phyloP scores from a whole-genome alignment of 2,888 invertebrate genomes.

The Venustoraphidia nigricollis region DNA sequence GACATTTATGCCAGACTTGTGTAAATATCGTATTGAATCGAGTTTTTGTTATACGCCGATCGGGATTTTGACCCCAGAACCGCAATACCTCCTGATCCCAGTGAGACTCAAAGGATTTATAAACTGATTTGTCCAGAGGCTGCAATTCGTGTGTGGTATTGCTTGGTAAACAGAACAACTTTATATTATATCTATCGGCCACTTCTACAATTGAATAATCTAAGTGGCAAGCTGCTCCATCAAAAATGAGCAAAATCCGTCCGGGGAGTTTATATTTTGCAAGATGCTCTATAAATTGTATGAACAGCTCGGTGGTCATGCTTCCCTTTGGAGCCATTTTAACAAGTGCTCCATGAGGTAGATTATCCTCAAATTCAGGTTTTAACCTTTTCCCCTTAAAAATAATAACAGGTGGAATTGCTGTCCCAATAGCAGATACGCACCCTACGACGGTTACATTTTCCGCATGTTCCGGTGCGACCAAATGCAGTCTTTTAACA shows the following conservation, averaged over 20 bases:
- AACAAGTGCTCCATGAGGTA: constrained; percentile 12
- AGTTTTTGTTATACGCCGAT: constrained; percentile 10
- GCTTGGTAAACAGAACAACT: constrained; percentile 12
- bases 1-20: constrained; percentile 15
- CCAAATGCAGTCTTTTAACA: constrained; percentile 6
- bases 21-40: constrained; percentile 12
- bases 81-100: constrained; percentile 13
- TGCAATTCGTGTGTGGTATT: constrained; percentile 12
- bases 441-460: constrained; percentile 10
- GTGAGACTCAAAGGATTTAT: constrained; percentile 10
- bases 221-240: constrained; percentile 12
- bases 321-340: constrained; percentile 14
- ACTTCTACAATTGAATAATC: constrained; percentile 12
- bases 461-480: constrained; percentile 10
- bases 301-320: constrained; percentile 11
- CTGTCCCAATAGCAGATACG: constrained; percentile 7
- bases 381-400: constrained; percentile 11
- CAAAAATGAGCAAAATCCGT: constrained; percentile 12
- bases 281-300: constrained; percentile 11
- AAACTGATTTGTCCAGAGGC: constrained; percentile 13
- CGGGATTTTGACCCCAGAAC: constrained; percentile 8
- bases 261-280: constrained; percentile 11
- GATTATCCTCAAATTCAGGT: constrained; percentile 11
- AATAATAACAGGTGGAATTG: constrained; percentile 9
- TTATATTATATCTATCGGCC: constrained; percentile 10